Evolutionary conservation across 2,113 vertebrate genomes (phyloP).

Genomic region (Rhombomys opimus): DNA sequence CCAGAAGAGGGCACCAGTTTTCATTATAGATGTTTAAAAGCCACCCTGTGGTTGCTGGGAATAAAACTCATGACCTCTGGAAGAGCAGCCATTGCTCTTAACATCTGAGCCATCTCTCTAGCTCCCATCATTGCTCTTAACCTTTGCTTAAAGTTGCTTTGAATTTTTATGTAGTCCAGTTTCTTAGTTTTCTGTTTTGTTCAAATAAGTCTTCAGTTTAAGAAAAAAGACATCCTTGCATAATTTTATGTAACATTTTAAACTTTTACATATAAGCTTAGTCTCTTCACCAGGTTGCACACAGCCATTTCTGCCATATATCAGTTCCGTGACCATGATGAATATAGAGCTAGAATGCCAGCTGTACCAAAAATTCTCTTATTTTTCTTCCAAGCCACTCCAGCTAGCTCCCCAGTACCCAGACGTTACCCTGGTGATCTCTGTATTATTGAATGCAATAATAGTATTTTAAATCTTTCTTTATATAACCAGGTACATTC

Average conservation of each 20-base stretch:
- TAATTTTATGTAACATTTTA: background rate
- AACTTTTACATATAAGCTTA: background rate
- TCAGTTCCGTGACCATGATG: fast-evolving
- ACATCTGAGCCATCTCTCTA: too few relatives aligned
- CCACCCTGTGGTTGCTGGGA: too few relatives aligned
- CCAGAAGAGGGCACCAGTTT: too few relatives aligned
- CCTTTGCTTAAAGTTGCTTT: background rate
- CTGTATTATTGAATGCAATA: background rate
- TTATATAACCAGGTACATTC: background rate
- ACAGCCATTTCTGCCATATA: fast-evolving
- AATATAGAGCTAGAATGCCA: fast-evolving
- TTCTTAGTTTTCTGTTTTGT: background rate
- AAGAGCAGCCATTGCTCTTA: too few relatives aligned
- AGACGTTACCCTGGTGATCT: background rate
- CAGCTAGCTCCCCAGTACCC: background rate
- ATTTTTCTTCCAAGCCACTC: background rate
- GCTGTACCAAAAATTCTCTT: background rate
- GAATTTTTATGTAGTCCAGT: background rate
- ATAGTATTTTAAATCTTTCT: too few relatives aligned
- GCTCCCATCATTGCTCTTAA: background rate
- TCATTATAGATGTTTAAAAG: too few relatives aligned
- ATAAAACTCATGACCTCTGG: too few relatives aligned
- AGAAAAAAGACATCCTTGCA: background rate
- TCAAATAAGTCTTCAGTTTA: background rate
- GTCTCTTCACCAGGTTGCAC: background rate